These are phyloP conservation scores for Rousettus madagascariensis DNA, from an alignment of 2,797 vertebrate genomes.

Conservation along the genomic window DNA sequence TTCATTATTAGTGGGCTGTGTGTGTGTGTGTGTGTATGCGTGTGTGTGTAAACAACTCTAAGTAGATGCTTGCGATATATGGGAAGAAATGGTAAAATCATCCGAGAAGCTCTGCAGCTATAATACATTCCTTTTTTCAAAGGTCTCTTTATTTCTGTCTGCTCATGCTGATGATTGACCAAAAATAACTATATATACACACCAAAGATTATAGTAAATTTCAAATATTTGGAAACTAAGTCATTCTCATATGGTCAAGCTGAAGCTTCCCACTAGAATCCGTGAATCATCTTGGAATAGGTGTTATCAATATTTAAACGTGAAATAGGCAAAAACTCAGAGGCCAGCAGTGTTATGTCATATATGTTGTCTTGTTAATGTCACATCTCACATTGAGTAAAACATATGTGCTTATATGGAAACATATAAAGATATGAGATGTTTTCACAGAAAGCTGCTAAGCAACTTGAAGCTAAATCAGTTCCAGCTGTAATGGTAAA, in stretches of 20 bases:
- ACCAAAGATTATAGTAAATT: background rate
- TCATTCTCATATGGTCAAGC: background rate
- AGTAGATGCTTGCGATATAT: background rate
- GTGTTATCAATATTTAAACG: constrained; percentile 36
- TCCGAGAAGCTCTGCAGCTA: background rate
- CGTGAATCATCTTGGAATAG: constrained; percentile 27
- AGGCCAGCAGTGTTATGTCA: constrained; percentile 7
- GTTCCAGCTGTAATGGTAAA: constrained; percentile 65
- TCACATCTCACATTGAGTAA: constrained; percentile 64
- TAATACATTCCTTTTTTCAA: background rate
- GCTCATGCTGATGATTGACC: constrained; percentile 10
- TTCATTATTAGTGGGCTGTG: background rate
- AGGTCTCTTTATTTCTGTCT: background rate
- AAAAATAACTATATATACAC: background rate
- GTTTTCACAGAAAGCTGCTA: constrained; percentile 67
- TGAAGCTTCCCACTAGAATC: background rate
- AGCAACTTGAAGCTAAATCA: constrained; percentile 54
- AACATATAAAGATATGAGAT: constrained; percentile 65
- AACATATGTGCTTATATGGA: constrained; percentile 59
- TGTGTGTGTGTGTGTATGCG: background rate
- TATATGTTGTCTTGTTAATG: constrained; percentile 60
- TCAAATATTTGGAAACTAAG: constrained; percentile 41
- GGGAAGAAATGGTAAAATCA: background rate
- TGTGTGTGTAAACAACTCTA: background rate
- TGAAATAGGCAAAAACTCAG: constrained; percentile 47